These are phyloP conservation scores for Taxidea taxus DNA, from an alignment of 2,113 vertebrate genomes.

Conservation along the genomic window DNA sequence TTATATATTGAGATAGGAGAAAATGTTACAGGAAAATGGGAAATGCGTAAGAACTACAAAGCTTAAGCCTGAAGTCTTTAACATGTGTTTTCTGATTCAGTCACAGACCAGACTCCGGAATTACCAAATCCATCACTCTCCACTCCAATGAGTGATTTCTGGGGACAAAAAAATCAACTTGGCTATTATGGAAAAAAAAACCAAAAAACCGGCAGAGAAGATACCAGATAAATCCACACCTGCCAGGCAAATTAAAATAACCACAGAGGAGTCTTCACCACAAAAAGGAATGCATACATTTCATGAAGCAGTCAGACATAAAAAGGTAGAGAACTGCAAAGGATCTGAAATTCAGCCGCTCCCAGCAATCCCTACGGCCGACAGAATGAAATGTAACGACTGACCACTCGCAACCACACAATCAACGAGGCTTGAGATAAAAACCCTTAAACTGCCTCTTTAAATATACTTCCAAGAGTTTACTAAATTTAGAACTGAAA, in stretches of 20 bases:
- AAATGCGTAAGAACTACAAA: not conserved
- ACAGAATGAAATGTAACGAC: not conserved
- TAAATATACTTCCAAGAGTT: conserved; percentile 55
- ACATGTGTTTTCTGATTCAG: not conserved
- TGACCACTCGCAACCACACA: not conserved
- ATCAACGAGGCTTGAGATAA: not conserved
- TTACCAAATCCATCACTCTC: conserved; percentile 18
- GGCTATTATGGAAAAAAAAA: conserved; percentile 27
- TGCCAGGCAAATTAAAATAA: conserved; percentile 50
- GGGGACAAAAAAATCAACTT: not conserved
- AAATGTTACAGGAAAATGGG: not conserved
- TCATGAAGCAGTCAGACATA: not conserved
- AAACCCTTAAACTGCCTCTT: not conserved
- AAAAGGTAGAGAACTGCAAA: not conserved
- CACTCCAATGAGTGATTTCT: conserved; percentile 15
- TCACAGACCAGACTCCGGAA: not conserved
- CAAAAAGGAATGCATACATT: not conserved
- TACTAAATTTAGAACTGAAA: conserved; percentile 74
- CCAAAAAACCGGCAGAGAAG: not conserved
- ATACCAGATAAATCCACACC: conserved; percentile 46
- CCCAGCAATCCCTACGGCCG: not conserved
- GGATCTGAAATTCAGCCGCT: not conserved
- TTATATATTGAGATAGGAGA: conserved; percentile 40
- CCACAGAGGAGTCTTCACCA: conserved; percentile 12
- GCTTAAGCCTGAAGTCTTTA: not conserved